Evolutionary conservation across 2,797 vertebrate species (phyloP), one percentile per base, ranked within the genome.

Genomic region (Sebastes steindachneri): DNA sequence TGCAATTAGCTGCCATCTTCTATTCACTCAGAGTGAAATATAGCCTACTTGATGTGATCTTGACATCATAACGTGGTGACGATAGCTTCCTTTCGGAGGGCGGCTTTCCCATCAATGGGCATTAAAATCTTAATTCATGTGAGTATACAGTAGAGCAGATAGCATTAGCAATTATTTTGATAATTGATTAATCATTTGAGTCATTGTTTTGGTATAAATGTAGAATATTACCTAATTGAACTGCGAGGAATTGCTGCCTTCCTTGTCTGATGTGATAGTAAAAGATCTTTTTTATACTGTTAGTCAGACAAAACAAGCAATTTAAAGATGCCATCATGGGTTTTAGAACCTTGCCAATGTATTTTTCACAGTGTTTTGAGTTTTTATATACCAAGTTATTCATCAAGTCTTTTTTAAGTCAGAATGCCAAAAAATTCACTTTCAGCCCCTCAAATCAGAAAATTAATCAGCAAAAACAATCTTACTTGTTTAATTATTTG

Each of bases 1-100:
- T 9, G 12, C 33, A 7, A 64, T 84, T 69, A 74, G 2, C 72
- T 63, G 17, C 33, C 53, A 58, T 25, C 21, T 59, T 37, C 33
- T 29, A 45, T 60, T 75, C 67, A 68, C 33, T 84, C 60, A 54
- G 3, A 41, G 26, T 77, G 25, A 79, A 77, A 77, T 71, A 70
- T 59, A 72, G 33, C 19, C 28, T 4, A 5, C 15, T 66, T 73
- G 28, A 73, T 81, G 45, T 21, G 17, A 73, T 31, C 26, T 4
- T 80, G 26, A 59, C 57, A 72, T 68, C 28, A 51, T 60, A 48
- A 72, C 7, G 7, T 25, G 29, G 31, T 17, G 23, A 53, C 14
- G 2, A 35, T 51, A 21, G 33, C 33, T 26, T 51, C 12, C 53
- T 35, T 10, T 75, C 1, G 10, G 6, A 54, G 35, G 35, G 23